Base-by-base conservation (phyloP, 2,797 vertebrate species). In the Amphiprion clarkii region DNA sequence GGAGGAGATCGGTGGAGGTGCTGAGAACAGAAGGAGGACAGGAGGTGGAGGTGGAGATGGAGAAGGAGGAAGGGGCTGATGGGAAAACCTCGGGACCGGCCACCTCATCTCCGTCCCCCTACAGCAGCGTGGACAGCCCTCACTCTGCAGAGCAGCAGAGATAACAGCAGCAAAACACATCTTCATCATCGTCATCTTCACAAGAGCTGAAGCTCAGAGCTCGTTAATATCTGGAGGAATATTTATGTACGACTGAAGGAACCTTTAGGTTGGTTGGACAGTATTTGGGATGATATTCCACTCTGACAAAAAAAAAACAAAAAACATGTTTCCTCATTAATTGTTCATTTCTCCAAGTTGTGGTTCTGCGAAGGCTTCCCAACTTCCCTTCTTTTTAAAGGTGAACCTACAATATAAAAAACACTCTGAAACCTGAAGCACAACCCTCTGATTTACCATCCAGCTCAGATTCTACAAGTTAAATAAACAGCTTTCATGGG, bases 1-100 rank as follows among this genome's bases (percentile, higher is more conserved):
- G 96, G 83, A 94, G 95, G 0, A 89, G 94, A 79, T 95, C 96
- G 0, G 95, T 93, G 83, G 95, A 96, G 69, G 94, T 89, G 62
- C 93, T 84, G 54, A 71, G 80, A 73, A 84, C 78, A 6, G 82
- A 82, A 25, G 71, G 64, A 74, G 62, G 40, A 8, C 51, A 59
- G 46, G 61, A 48, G 29, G 16, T 48, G 83, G 87, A 89, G 58
- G 66, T 66, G 46, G 61, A 48, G 29, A 11, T 44, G 83, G 87
- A 48, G 29, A 11, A 40, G 83, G 87, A 85, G 36, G 86, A 90
- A 9, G 78, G 56, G 56, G 87, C 85, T 10, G 82, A 86, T 52
- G 77, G 79, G 44, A 87, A 88, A 78, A 59, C 61, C 12, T 86
- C 86, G 6, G 80, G 76, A 13, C 84, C 63, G 0, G 79, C 78